Evolutionary conservation across 2,113 vertebrate genomes (phyloP), one percentile per base, ranked within the genome.

Genomic region (Sander vitreus): DNA sequence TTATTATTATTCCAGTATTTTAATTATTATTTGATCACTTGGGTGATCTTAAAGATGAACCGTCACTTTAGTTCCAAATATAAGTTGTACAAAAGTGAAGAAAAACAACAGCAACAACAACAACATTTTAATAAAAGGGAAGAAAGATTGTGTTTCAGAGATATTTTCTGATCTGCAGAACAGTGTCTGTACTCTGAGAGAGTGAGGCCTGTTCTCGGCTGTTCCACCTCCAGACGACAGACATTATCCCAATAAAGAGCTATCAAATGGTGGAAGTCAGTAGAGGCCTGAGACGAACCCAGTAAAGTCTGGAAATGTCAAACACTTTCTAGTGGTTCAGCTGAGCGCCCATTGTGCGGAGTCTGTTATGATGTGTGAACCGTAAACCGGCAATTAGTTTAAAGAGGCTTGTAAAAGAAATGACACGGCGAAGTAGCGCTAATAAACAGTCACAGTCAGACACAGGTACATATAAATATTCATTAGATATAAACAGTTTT

Each of bases 281-380:
- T 2, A 19, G 50, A 15, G 67, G 68, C 63, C 70, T 51, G 72
- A 90, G 87, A 86, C 67, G 57, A n/a, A 90, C 91, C 89, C 88
- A 66, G 85, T 73, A 23, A 84, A 88, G 85, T 88, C 75, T 87
- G 68, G 13, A 75, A 10, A 87, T 88, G 91, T 93, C 90, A 93
- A 93, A 93, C 91, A 93, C 57, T 64, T 62, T 87, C 10, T 89
- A 87, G 90, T 88, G 88, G 47, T 51, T 81, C 48, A 33, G 68
- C 59, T 18, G 60, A 53, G 73, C 54, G 60, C 45, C 25, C 67
- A 50, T 43, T 70, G 6, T 12, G 45, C 68, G 2, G 25, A 71
- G 66, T 50, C 80, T 91, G 89, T 92, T 88, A 91, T 91, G 92
- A 91, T 90, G 80, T 87, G 91, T 87, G 89, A 75, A 83, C 64